phyloP scores from a whole-genome alignment of 92 coral and sea anemone species.

The Porites lobata region DNA sequence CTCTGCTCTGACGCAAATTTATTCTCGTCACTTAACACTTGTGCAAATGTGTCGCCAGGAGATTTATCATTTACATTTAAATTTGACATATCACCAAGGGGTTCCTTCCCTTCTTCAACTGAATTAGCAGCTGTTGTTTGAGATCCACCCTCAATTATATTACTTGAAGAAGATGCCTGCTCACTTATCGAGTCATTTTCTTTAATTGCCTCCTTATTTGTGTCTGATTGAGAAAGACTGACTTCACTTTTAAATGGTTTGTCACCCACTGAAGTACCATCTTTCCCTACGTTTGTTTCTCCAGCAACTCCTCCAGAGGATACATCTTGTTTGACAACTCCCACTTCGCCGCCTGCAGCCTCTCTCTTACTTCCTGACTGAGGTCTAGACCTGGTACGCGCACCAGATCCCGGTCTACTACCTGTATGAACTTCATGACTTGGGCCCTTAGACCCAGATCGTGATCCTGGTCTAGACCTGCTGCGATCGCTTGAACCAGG shows the following conservation, averaged over 20 bases:
- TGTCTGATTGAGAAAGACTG: background rate
- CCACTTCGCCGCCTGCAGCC: background rate
- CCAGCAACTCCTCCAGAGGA: background rate
- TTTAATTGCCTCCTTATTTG: background rate
- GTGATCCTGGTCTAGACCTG: slow-evolving; percentile 33
- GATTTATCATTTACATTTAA: background rate
- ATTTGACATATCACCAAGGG: slow-evolving; percentile 15
- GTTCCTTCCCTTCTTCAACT: background rate
- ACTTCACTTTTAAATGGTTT: background rate
- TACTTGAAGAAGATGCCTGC: background rate
- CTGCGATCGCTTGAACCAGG: slow-evolving; percentile 20
- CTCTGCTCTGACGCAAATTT: slow-evolving; percentile 15
- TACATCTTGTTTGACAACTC: background rate
- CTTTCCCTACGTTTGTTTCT: slow-evolving; percentile 4
- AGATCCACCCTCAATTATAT: slow-evolving; percentile 19
- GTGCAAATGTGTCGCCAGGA: background rate
- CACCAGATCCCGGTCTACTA: slow-evolving; percentile 26
- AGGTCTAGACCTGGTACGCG: slow-evolving; percentile 23
- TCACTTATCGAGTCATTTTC: background rate
- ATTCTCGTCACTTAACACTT: background rate
- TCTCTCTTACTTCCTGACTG: slow-evolving; percentile 36
- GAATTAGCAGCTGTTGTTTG: slow-evolving; percentile 6
- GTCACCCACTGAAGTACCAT: background rate
- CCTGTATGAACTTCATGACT: slow-evolving; percentile 11
- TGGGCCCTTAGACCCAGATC: slow-evolving; percentile 23